Evolutionary conservation across 1,140 invertebrate genomes (phyloP).

Genomic region (Manduca sexta): DNA sequence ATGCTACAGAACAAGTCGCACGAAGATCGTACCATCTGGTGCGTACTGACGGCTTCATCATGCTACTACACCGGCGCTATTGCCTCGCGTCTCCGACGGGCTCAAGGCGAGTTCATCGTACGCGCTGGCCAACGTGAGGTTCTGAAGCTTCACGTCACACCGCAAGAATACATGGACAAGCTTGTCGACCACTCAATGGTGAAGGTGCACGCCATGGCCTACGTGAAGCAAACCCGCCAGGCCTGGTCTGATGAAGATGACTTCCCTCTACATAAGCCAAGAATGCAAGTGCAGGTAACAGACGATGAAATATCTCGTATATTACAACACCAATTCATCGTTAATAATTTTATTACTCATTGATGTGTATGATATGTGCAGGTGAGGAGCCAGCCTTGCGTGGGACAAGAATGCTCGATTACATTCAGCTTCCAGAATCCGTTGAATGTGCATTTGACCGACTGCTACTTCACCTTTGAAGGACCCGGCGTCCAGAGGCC

Average conservation of each 20-base stretch:
- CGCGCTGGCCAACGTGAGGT: constrained; percentile 73
- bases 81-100: constrained; percentile 77
- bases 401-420: constrained; percentile 62
- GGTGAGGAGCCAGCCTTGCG: constrained; percentile 65
- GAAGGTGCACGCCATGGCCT: constrained; percentile 79
- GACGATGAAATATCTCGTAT: neutral
- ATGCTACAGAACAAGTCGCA: constrained; percentile 76
- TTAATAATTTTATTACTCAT: neutral
- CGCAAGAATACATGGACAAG: constrained; percentile 78
- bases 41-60: constrained; percentile 76
- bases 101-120: constrained; percentile 76
- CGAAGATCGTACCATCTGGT: constrained; percentile 76
- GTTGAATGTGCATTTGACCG: constrained; percentile 74
- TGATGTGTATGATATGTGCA: constrained; percentile 18
- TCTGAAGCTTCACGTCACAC: constrained; percentile 69
- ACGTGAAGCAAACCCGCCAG: constrained; percentile 80
- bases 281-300: constrained; percentile 71
- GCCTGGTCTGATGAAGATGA: constrained; percentile 82
- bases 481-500: constrained; percentile 78
- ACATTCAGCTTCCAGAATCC: constrained; percentile 81
- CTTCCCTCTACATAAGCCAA: constrained; percentile 78
- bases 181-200: constrained; percentile 80
- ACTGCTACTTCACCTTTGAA: constrained; percentile 79
- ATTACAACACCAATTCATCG: neutral
- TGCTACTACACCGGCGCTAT: constrained; percentile 82